Conservation (phyloP, 2,797 vertebrate genomes). For the Cheirogaleus major region DNA sequence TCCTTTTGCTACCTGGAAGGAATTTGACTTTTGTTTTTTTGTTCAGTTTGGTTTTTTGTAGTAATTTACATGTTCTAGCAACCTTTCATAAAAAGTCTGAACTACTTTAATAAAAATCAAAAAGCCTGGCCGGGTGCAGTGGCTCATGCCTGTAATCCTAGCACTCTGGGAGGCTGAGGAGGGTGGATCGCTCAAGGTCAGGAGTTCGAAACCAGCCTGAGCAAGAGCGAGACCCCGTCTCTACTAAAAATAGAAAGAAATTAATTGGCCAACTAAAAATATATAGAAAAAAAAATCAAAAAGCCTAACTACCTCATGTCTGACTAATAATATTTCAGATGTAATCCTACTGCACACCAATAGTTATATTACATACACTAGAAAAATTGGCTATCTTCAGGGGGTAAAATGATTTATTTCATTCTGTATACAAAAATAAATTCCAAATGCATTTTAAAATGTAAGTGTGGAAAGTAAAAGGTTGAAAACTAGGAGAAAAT, state of each 20-base stretch:
- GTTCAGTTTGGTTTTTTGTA: not conserved
- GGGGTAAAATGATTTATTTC: not conserved
- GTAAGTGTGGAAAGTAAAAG: not conserved
- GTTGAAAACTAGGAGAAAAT: not conserved
- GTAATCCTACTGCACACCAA: not conserved
- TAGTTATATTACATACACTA: not conserved
- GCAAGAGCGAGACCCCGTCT: no score
- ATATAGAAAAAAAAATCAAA: not conserved
- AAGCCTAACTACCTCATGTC: not conserved
- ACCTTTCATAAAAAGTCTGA: not conserved
- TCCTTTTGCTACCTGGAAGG: not conserved
- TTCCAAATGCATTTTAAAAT: not conserved
- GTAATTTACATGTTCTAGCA: not conserved
- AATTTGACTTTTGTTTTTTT: not conserved
- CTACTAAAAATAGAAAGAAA: no score
- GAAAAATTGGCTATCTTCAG: not conserved
- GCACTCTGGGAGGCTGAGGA: no score
- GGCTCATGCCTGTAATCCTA: no score
- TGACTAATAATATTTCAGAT: not conserved
- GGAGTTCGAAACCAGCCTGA: no score
- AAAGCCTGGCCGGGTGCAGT: no score
- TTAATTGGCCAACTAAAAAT: no score
- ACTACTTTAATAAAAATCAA: not conserved
- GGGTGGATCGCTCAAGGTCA: no score
- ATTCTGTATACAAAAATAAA: not conserved